These are phyloP conservation scores for Camponotus floridanus DNA, from an alignment of 1,140 invertebrate genomes.

Conservation along the genomic window DNA sequence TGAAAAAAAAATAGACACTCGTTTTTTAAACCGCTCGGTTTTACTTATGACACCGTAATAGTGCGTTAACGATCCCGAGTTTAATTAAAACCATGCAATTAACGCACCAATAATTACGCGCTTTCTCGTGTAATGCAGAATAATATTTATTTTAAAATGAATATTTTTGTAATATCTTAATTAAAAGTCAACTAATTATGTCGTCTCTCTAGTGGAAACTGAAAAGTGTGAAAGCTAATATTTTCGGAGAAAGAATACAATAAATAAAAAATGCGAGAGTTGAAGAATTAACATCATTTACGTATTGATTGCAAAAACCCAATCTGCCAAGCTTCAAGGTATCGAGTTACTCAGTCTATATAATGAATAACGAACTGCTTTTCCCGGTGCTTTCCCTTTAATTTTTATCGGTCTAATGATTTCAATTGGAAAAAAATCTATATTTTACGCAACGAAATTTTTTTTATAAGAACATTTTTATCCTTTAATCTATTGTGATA, in stretches of 20 bases:
- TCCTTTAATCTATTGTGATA: background rate
- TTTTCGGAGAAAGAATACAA: background rate
- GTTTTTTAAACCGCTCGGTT: background rate
- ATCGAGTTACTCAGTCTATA: background rate
- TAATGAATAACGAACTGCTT: background rate
- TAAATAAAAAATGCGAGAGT: background rate
- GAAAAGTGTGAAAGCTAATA: background rate
- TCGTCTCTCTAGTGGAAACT: background rate
- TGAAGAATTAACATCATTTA: constrained; percentile 3
- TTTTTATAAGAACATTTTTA: constrained; percentile 13
- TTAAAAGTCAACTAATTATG: background rate
- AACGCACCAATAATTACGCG: background rate
- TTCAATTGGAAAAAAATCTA: background rate
- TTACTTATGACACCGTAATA: background rate
- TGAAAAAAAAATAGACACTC: background rate
- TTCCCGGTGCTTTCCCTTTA: background rate
- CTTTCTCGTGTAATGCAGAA: background rate
- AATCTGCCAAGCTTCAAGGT: background rate
- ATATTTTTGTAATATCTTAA: background rate
- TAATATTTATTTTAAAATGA: background rate
- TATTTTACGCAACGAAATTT: background rate
- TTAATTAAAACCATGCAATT: background rate
- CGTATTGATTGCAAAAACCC: background rate
- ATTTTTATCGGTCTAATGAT: background rate
- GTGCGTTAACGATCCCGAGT: background rate